Base-by-base conservation (phyloP, 2,888 invertebrate species). In the Apamea anceps region DNA sequence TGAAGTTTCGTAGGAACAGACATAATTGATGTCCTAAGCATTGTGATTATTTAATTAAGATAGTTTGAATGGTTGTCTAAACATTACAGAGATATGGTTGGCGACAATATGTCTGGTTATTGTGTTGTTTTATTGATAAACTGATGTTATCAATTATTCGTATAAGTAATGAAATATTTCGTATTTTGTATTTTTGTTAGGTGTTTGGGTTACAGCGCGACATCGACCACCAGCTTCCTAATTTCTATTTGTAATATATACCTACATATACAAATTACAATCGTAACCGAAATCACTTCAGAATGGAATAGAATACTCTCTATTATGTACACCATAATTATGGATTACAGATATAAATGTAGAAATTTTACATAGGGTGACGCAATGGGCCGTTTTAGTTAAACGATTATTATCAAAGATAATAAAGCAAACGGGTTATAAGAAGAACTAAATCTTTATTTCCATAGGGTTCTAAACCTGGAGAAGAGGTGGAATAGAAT, bases 31-130 rank as follows among this genome's bases (percentile, higher is more conserved):
- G 3, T 51, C 2, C 7, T 32, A 42, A 79, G 7, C 21, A 21
- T 51, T 73, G 45, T 70, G 15, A 62, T 62, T 62, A 62, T 77
- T 67, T 68, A 81, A 12, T 65, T 54, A 60, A 65, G 68, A 62
- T 62, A 60, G 21, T 71, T 72, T n/a, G 25, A 84, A 68, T 72
- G 72, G 10, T 42, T 51, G 57, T 85, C 72, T 72, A 80, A 82
- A 82, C 80, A 82, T 57, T 15, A n/a, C 13, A 0, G 15, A 82
- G 85, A 82, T 85, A 82, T 12, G 72, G 15, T n/a, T 37, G 72
- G 72, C 72, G 82, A 72, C 85, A 68, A 10, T 42, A 51, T 68
- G 85, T 82, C 82, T 82, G 85, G 37, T 83, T 28, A 45, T 57
- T 25, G 10, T 72, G 32, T 84, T 71, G 54, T 51, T 83, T 51